These are phyloP conservation scores for Rhinogobius similis DNA, from an alignment of 2,113 vertebrate genomes.

Conservation along the genomic window DNA sequence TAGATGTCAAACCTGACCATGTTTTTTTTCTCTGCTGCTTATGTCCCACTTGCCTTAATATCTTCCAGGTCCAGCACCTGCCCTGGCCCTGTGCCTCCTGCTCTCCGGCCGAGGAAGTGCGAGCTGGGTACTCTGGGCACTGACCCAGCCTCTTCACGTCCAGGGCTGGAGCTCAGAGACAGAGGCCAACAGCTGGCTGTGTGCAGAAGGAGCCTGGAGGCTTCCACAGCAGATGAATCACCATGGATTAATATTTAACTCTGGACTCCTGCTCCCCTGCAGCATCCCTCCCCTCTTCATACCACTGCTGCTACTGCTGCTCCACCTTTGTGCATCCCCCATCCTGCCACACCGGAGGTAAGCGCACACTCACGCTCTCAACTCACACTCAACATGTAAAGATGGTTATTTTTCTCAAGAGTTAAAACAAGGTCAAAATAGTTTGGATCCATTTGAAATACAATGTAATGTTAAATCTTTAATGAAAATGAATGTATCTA, in stretches of 20 bases:
- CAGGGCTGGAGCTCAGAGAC: constrained; percentile 66
- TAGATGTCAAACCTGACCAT: constrained; percentile 42
- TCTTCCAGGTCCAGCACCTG: constrained; percentile 68
- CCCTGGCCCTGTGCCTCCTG: constrained; percentile 52
- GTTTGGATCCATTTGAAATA: background rate
- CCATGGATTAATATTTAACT: constrained; percentile 82
- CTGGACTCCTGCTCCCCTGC: constrained; percentile 74
- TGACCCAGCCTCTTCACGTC: constrained; percentile 66
- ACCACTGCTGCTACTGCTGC: constrained; percentile 29
- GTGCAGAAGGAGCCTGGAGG: constrained; percentile 75
- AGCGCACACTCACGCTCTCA: constrained; percentile 49
- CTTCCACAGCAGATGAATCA: constrained; percentile 80
- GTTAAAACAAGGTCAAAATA: background rate
- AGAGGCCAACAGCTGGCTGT: constrained; percentile 78
- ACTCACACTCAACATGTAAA: constrained; percentile 43
- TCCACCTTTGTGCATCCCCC: constrained; percentile 53
- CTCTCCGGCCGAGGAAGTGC: constrained; percentile 69
- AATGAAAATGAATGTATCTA: background rate
- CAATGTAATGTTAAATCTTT: background rate
- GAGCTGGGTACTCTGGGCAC: constrained; percentile 74
- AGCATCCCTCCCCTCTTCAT: constrained; percentile 63
- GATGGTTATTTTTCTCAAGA: background rate
- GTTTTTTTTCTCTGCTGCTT: constrained; percentile 36
- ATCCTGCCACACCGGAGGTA: constrained; percentile 60
- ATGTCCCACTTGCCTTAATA: constrained; percentile 16